phyloP scores from a whole-genome alignment of 2,888 invertebrate species.

The Euspilapteryx auroguttella region DNA sequence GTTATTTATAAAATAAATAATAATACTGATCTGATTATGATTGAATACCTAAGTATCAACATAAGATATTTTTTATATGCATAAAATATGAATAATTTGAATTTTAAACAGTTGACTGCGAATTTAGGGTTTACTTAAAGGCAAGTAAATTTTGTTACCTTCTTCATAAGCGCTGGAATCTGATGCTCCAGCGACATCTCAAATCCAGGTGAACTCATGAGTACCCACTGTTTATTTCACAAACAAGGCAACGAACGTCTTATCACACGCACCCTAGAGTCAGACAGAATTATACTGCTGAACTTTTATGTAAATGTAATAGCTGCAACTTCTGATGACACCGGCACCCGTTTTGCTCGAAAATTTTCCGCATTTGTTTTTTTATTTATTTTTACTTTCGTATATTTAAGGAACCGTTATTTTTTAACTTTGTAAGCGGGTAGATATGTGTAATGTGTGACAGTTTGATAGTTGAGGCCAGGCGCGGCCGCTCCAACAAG shows the following conservation, averaged over 20 bases:
- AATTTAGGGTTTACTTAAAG: no score
- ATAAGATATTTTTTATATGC: no score
- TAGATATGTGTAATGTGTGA: not conserved
- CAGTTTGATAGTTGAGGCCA: not conserved
- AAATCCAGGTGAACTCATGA: constrained; percentile 36
- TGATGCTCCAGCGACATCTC: constrained; percentile 48
- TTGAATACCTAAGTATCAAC: no score
- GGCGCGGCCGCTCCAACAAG: constrained; percentile 4
- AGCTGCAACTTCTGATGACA: constrained; percentile 34
- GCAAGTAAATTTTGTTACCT: constrained; percentile 28
- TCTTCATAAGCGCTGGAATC: constrained; percentile 41
- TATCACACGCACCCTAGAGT: no score
- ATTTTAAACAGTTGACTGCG: no score
- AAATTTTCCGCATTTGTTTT: constrained; percentile 8
- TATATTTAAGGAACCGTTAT: constrained; percentile 6
- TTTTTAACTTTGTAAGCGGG: constrained; percentile 4
- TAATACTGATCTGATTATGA: no score
- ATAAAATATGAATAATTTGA: no score
- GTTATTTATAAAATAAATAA: no score
- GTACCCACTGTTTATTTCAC: constrained; percentile 10
- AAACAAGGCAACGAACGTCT: not conserved
- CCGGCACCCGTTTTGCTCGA: constrained; percentile 14
- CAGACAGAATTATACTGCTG: not conserved
- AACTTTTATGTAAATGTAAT: constrained; percentile 13
- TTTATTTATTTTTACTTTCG: constrained; percentile 4